Conservation (phyloP, 2,888 invertebrate genomes). For the Eilema griseolum region DNA sequence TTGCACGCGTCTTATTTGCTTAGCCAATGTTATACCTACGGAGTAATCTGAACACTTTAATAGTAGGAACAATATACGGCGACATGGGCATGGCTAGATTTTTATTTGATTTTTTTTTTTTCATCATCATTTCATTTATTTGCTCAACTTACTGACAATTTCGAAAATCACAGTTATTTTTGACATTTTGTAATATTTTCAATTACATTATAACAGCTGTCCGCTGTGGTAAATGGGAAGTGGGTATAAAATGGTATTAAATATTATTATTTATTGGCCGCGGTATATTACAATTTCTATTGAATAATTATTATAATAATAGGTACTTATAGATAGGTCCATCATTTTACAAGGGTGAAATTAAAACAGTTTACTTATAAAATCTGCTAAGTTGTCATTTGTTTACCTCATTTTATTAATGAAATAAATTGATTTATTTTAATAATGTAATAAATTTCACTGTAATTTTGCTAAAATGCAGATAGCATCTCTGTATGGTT, state of each 20-base stretch:
- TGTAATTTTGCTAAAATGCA: too few species aligned
- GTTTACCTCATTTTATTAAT: too few species aligned
- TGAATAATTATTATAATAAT: conserved; percentile 72
- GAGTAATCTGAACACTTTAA: too few species aligned
- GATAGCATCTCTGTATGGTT: too few species aligned
- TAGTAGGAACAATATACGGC: too few species aligned
- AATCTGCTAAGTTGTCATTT: conserved; percentile 49
- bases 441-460: too few species aligned
- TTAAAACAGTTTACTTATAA: conserved; percentile 41
- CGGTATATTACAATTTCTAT: conserved; percentile 79
- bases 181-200: conserved; percentile 81
- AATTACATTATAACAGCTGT: conserved; percentile 80
- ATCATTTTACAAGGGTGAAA: conserved; percentile 62
- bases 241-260: conserved; percentile 86
- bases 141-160: conserved; percentile 87
- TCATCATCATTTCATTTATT: conserved; percentile 83
- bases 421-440: too few species aligned
- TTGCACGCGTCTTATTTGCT: too few species aligned
- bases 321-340: conserved; percentile 68
- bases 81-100: too few species aligned
- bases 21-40: too few species aligned
- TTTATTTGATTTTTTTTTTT: too few species aligned
- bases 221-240: conserved; percentile 82
- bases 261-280: conserved; percentile 85
- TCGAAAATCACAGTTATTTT: conserved; percentile 87